Percentiles rank a stretch among this genome's conserved stretches.
Conservation (phyloP, 2,888 invertebrate species). For the Amiota minor region DNA sequence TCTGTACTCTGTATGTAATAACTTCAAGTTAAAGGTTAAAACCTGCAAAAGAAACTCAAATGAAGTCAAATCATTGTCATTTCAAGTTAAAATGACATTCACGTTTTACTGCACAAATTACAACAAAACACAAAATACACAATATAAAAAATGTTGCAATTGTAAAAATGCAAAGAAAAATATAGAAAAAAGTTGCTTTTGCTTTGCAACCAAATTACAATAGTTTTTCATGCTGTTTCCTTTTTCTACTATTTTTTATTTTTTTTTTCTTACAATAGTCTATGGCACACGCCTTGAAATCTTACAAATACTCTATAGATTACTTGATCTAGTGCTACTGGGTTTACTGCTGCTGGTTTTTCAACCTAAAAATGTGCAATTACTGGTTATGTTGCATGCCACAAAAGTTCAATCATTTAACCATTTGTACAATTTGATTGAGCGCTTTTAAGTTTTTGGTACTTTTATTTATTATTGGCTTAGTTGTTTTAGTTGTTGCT, state of each 20-base stretch:
- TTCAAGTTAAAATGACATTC: neutral
- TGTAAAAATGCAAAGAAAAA: neutral
- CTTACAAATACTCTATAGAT: neutral
- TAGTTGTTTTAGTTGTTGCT: too few species aligned
- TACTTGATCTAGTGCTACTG: neutral
- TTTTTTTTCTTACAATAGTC: neutral
- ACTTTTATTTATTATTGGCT: too few species aligned
- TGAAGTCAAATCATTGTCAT: neutral
- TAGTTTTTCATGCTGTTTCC: too few species aligned
- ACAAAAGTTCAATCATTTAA: neutral
- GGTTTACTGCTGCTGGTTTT: neutral
- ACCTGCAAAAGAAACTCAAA: neutral
- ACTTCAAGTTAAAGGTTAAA: constrained; percentile 10
- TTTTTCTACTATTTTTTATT: too few species aligned
- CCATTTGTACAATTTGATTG: too few species aligned
- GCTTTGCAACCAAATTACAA: too few species aligned
- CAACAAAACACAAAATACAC: neutral
- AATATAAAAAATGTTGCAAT: neutral
- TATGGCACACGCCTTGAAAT: constrained; percentile 10
- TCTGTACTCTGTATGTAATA: neutral
- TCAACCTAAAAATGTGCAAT: neutral
- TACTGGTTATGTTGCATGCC: neutral
- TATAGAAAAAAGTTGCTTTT: neutral
- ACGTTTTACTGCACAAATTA: neutral
- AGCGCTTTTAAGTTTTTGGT: too few species aligned